Evolutionary conservation across 2,113 vertebrate genomes (phyloP).

Genomic region (Manacus vitellinus): DNA sequence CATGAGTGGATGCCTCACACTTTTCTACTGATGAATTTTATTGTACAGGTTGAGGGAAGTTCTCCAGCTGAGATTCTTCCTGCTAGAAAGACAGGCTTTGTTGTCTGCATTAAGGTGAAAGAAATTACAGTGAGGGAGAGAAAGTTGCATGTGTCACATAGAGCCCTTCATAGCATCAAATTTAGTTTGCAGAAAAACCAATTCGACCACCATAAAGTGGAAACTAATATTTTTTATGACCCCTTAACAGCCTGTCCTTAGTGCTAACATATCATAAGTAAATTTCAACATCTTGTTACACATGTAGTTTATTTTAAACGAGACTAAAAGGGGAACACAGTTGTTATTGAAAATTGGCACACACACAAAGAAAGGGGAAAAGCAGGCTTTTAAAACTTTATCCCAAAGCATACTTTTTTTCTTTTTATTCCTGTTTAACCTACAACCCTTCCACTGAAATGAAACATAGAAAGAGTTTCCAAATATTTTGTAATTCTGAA

Average conservation of each 20-base stretch:
- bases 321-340: slow-evolving; percentile 11
- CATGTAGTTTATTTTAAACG: slow-evolving; percentile 48
- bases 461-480: slow-evolving; percentile 31
- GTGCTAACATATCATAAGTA: slow-evolving; percentile 54
- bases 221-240: slow-evolving; percentile 63
- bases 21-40: not conserved
- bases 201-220: not conserved
- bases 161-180: not conserved
- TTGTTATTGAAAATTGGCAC: slow-evolving; percentile 37
- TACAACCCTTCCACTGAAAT: not conserved
- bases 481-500: slow-evolving; percentile 50
- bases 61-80: not conserved
- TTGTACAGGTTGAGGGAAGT: not conserved
- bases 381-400: not conserved
- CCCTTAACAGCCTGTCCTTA: slow-evolving; percentile 54
- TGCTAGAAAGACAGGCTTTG: not conserved
- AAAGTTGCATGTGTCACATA: not conserved
- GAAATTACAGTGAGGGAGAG: not conserved
- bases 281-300: slow-evolving; percentile 45
- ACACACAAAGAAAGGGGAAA: not conserved
- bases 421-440: not conserved
- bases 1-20: not conserved
- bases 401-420: not conserved
- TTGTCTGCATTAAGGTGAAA: not conserved
- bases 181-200: slow-evolving; percentile 26